Percentiles rank a stretch among this genome's conserved stretches.
Evolutionary conservation across 92 coral and sea anemone species (phyloP).

Genomic region (Umimayanthus chanpuru): DNA sequence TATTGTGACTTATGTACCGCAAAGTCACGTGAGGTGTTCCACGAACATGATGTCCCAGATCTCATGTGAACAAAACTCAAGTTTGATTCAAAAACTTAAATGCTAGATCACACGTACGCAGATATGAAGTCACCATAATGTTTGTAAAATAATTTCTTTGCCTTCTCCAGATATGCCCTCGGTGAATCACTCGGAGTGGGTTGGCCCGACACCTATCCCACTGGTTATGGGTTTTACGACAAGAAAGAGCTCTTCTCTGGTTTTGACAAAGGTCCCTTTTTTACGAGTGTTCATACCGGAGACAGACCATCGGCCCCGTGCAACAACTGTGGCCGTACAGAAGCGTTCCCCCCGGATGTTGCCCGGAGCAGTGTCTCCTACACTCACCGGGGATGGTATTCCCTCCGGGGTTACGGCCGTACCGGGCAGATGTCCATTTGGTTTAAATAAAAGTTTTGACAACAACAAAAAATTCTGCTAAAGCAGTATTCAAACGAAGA

Average conservation of each 20-base stretch:
- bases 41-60: too few relatives aligned
- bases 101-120: too few relatives aligned
- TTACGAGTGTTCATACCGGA: slow-evolving; percentile 93
- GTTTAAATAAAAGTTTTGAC: slow-evolving; percentile 71
- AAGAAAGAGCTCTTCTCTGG: slow-evolving; percentile 47
- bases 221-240: slow-evolving; percentile 78
- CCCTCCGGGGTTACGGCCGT: slow-evolving; percentile 54
- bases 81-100: too few relatives aligned
- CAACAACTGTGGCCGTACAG: slow-evolving; percentile 47
- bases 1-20: too few relatives aligned
- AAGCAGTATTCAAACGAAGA: not conserved
- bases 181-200: slow-evolving; percentile 83
- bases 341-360: slow-evolving; percentile 43
- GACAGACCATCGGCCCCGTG: slow-evolving; percentile 59
- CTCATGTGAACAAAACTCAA: too few relatives aligned
- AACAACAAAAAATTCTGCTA: not conserved
- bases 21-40: too few relatives aligned
- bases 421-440: slow-evolving; percentile 95
- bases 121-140: too few relatives aligned
- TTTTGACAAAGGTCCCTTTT: slow-evolving; percentile 81
- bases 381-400: slow-evolving; percentile 81
- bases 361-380: slow-evolving; percentile 58
- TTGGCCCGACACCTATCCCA: slow-evolving; percentile 34
- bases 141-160: not conserved
- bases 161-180: slow-evolving; percentile 49